A percentile compares a stretch with the other conserved stretches of the same genome.
Conservation (phyloP, 2,113 vertebrate genomes). For the Muntiacus muntjak region DNA sequence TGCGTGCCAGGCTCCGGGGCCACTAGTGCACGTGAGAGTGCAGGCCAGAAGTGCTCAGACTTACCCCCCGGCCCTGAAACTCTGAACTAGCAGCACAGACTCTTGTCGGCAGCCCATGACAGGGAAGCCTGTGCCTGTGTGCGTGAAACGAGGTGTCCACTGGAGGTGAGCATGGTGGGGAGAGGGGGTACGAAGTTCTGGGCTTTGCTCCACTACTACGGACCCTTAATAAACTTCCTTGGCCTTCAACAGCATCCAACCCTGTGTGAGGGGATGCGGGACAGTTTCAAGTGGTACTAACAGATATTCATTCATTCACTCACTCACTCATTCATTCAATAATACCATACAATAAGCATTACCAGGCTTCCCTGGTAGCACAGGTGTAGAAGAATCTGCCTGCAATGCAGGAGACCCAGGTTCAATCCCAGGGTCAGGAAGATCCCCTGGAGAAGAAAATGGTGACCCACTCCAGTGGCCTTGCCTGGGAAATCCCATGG, state of each 20-base stretch:
- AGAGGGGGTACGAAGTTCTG: too few species aligned
- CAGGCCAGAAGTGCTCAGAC: background rate
- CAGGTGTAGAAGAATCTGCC: background rate
- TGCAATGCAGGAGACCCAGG: background rate
- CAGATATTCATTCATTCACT: background rate
- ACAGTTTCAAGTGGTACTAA: background rate
- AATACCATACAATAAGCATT: background rate
- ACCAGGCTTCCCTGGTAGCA: background rate
- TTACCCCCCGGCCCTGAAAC: background rate
- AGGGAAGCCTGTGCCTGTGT: background rate
- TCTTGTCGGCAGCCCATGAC: background rate
- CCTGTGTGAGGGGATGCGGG: background rate
- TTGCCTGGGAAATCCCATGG: background rate
- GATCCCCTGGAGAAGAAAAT: background rate
- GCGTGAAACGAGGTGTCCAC: background rate
- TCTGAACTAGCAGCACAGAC: background rate
- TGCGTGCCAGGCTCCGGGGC: background rate
- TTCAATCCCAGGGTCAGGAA: background rate
- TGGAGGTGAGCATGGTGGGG: background rate
- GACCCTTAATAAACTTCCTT: background rate
- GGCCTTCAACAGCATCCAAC: background rate
- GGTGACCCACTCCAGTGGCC: background rate
- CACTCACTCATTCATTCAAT: background rate
- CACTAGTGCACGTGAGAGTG: accelerated
- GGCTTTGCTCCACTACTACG: background rate